Evolutionary conservation across 2,113 vertebrate genomes (phyloP), one percentile per base, ranked within the genome.

Genomic region (Progne subis): DNA sequence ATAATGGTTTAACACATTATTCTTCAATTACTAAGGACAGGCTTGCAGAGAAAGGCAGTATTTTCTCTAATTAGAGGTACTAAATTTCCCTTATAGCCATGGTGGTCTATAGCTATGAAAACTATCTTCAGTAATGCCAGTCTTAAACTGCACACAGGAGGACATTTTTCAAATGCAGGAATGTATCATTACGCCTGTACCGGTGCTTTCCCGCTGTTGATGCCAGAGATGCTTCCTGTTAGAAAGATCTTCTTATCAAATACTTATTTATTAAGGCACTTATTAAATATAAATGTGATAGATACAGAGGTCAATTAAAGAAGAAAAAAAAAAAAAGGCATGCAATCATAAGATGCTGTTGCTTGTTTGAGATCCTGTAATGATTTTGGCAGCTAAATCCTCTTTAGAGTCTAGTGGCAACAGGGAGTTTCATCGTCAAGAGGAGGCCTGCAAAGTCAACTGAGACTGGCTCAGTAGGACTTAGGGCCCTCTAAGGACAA

Each of bases 1-100:
- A 68, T 91, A 94, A 83, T 82, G 56, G 60, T 82, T 94, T 93
- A 94, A 92, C 69, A 64, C 64, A 92, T 94, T 95, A 93, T 90
- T 81, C 83, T 82, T 96, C 72, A 82, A 93, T 90, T 92, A 90
- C 85, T 80, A 77, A 86, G 71, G 82, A 93, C 71, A 97, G 68
- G 46, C 81, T 94, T 90, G 79, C 64, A 94, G 82, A 82, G 85
- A 88, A 95, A 86, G 39, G 64, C 41, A 77, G 47, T 77, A 88
- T 94, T 96, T 83, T 49, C 71, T 77, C 63, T 81, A 92, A 96
- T 93, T 92, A 91, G 37, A 86, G 25, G 60, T 83, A 90, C 68
- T 94, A 88, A 82, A 95, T 90, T 92, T 94, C 55, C 23, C 46
- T 90, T 41, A 86, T 24, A 90, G 37, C 46, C 55, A 47, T 53